phyloP scores from a whole-genome alignment of 2,797 vertebrate genomes.

The Eremophila alpestris region DNA sequence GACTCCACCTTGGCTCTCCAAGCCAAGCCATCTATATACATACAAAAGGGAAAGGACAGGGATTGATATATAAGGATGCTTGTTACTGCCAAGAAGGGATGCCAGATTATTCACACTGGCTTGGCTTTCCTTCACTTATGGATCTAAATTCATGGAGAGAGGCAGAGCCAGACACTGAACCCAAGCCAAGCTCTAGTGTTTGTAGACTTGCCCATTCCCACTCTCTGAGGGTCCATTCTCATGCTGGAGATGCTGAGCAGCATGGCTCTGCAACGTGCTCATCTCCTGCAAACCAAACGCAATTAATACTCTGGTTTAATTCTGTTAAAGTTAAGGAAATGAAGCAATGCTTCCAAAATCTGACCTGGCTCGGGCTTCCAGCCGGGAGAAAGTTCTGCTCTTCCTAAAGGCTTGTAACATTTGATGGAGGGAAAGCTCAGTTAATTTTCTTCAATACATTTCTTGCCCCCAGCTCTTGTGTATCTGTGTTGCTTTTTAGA shows the following conservation, averaged over 20 bases:
- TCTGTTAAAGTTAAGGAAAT: slow-evolving; percentile 41
- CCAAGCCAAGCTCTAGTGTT: slow-evolving; percentile 26
- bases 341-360: slow-evolving; percentile 30
- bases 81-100: slow-evolving; percentile 6
- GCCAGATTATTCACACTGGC: slow-evolving; percentile 40
- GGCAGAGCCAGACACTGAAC: neutral
- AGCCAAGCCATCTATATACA: slow-evolving; percentile 31
- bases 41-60: slow-evolving; percentile 40
- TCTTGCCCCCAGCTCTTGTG: neutral
- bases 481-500: neutral
- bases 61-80: slow-evolving; percentile 62
- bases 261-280: neutral
- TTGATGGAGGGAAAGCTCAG: neutral
- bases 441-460: slow-evolving; percentile 13
- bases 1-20: slow-evolving; percentile 40
- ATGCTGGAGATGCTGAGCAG: neutral
- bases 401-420: slow-evolving; percentile 13
- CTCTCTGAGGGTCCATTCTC: neutral
- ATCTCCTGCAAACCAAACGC: slow-evolving; percentile 4
- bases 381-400: slow-evolving; percentile 14
- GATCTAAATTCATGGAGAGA: slow-evolving; percentile 4
- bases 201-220: neutral
- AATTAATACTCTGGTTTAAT: slow-evolving; percentile 48
- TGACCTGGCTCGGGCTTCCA: slow-evolving; percentile 25
- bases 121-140: slow-evolving; percentile 23